A percentile compares a stretch with the other conserved stretches of the same genome.
These are phyloP conservation scores for Coptodon bakossiorum DNA, from an alignment of 2,113 vertebrate species.

Conservation along the genomic window DNA sequence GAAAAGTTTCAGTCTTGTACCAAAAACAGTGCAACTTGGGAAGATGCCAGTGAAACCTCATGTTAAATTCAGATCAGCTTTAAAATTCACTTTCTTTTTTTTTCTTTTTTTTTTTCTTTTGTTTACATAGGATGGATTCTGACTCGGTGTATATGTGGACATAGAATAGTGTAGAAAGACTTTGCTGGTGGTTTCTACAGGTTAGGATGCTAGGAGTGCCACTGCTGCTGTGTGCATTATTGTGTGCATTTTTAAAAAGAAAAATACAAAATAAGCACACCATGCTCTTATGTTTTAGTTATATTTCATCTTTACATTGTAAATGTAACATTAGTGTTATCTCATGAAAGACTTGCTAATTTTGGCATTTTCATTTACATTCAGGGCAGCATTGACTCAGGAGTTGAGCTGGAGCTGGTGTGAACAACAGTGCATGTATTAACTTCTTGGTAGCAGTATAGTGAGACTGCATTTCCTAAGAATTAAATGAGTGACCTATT, in stretches of 20 bases:
- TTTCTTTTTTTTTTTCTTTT: neutral
- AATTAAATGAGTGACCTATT: neutral
- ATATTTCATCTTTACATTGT: neutral
- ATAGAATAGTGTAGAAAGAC: neutral
- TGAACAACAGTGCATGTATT: neutral
- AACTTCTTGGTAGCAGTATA: neutral
- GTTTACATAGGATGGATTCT: neutral
- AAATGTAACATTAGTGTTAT: neutral
- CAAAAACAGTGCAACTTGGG: neutral
- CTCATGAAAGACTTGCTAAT: neutral
- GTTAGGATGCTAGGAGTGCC: neutral
- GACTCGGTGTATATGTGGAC: neutral
- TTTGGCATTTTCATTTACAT: neutral
- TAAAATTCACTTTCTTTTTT: neutral
- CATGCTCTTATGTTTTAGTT: neutral
- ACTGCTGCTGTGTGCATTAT: rapidly evolving
- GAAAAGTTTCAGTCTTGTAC: neutral
- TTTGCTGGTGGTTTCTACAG: neutral
- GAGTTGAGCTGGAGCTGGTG: neutral
- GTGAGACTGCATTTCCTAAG: neutral
- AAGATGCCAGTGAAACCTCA: neutral
- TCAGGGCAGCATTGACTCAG: neutral
- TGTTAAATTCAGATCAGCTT: neutral
- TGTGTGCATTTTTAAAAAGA: neutral
- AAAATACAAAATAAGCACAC: neutral